Evolutionary conservation across 2,113 vertebrate species (phyloP).

Genomic region (Oncorhynchus nerka): DNA sequence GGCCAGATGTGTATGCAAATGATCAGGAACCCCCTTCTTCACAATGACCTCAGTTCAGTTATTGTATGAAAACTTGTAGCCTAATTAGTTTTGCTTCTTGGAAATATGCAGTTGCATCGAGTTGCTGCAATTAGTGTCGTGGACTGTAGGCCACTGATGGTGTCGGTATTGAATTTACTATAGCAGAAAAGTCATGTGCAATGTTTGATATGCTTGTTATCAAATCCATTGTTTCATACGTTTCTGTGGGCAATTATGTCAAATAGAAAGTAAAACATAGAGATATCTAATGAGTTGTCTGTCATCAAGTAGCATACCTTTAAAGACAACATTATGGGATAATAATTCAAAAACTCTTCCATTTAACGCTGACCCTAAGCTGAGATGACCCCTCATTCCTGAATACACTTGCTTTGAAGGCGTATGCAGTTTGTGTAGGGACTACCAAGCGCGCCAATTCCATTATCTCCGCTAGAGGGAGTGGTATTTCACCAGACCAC

Average conservation of each 20-base stretch:
- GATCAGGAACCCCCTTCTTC: neutral
- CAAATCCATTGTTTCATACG: too few species aligned
- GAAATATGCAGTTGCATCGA: too few species aligned
- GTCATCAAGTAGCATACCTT: neutral
- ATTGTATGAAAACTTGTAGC: neutral
- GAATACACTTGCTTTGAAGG: neutral
- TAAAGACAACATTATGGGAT: neutral
- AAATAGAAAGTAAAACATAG: neutral
- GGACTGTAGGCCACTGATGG: too few species aligned
- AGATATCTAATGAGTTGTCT: neutral
- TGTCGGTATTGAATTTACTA: too few species aligned
- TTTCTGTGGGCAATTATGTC: too few species aligned
- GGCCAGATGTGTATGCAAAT: neutral
- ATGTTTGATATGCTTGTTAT: too few species aligned
- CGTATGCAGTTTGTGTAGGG: neutral
- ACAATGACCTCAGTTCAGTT: neutral
- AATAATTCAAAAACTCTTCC: neutral
- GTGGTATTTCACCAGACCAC: constrained; percentile 68
- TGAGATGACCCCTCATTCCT: neutral
- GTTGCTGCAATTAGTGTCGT: too few species aligned
- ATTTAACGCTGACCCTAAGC: neutral
- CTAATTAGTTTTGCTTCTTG: too few species aligned
- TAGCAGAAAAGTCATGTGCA: too few species aligned
- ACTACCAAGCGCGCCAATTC: neutral
- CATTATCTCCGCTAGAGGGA: constrained; percentile 77